Base-by-base conservation (phyloP, 2,113 vertebrate genomes). In the Drymodes brunneopygia region DNA sequence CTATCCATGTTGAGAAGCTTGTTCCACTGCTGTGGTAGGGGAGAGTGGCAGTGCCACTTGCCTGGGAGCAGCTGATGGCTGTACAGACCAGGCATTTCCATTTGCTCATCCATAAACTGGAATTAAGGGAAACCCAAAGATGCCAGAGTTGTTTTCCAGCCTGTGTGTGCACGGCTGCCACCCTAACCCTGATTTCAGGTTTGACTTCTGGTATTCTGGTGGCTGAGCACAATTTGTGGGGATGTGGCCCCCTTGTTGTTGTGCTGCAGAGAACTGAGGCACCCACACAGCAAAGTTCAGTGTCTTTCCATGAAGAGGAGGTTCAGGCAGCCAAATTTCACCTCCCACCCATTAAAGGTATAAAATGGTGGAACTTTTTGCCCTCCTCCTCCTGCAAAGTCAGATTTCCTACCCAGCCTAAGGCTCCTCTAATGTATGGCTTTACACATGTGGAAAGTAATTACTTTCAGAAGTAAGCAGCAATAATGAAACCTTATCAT, bases 401-500 rank as follows among this genome's bases (percentile, higher is more conserved):
- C 33, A 75, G 18, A 6, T 81, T 92, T 82, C 48, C 40, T 58
- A 3, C 65, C 80, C 65, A 77, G 9, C 15, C 48, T 12, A 6
- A 35, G 4, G 62, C 35, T 87, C 22, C 51, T 78, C 64, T 78
- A 29, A 74, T 11, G 18, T 48, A 20, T 11, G 27, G 48, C 36
- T 93, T 92, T 72, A 38, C 48, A 56, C 65, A 42, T 12, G 3
- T 16, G 12, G 56, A 8, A 83, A 93, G 72, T 45, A 71, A 88
- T 86, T 86, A 81, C 40, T 93, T 86, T 78, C 70, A 83, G 79
- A 88, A 92, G 28, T 71, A 90, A 72, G 69, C 35, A 81, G 82
- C 28, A 94, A 65, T 93, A 95, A 90, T 92, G 81, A 95, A 97
- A 81, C 75, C 72, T 95, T 93, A 90, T 94, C 38, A 40, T 82